A percentile compares a stretch with the other conserved stretches of the same genome.
Conservation (phyloP, 2,888 invertebrate species). For the Chelonus formosanus region DNA sequence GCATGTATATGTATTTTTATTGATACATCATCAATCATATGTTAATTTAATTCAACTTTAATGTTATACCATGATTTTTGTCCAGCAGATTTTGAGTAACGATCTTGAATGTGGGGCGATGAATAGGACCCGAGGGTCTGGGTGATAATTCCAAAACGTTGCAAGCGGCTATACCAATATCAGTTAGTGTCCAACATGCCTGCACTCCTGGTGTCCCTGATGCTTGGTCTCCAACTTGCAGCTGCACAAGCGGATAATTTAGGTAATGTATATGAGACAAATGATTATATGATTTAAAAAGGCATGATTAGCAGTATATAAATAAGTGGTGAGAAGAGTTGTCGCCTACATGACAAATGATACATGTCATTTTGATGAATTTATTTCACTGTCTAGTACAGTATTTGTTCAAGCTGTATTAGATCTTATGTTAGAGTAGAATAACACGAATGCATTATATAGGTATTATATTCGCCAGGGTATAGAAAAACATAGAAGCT, state of each 20-base stretch:
- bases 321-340: neutral
- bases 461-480: too few relatives aligned
- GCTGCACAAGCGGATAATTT: constrained; percentile 50
- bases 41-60: constrained; percentile 1
- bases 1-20: too few relatives aligned
- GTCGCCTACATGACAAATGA: too few relatives aligned
- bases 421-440: too few relatives aligned
- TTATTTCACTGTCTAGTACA: too few relatives aligned
- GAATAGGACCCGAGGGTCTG: constrained; percentile 41
- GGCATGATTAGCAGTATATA: neutral
- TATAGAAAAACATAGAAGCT: too few relatives aligned
- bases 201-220: constrained; percentile 41
- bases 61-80: constrained; percentile 22
- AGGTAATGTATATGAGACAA: constrained; percentile 46
- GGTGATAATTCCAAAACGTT: constrained; percentile 39
- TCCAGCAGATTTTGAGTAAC: neutral
- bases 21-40: too few relatives aligned
- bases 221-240: constrained; percentile 42
- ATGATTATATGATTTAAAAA: neutral
- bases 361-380: too few relatives aligned
- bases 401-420: too few relatives aligned
- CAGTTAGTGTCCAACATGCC: constrained; percentile 45
- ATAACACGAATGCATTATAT: too few relatives aligned
- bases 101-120: constrained; percentile 31
- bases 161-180: constrained; percentile 28